Evolutionary conservation across 2,113 vertebrate species (phyloP), one percentile per base, ranked within the genome.

Genomic region (Siphamia tubifer): DNA sequence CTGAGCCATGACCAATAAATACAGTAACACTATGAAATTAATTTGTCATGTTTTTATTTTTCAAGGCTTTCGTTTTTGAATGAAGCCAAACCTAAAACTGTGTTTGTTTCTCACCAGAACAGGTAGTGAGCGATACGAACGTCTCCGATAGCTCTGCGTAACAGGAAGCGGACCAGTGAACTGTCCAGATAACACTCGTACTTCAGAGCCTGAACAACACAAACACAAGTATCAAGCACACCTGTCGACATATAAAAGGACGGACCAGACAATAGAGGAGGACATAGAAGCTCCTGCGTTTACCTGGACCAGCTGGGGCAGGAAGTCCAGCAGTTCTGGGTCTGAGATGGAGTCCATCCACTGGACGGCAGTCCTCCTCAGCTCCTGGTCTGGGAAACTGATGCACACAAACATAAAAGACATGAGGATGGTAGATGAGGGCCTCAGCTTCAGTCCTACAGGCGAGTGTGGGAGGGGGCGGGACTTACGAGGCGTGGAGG

Each of bases 171-270:
- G 55, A 98, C 95, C 82, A 99, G 83, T 0, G 96, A 95, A 25
- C 96, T 99, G 91, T 99, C 98, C 88, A 99, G 92, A 90, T 99
- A 99, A 72, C 98, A 99, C 82, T 99, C 98, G 0, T 98, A 97
- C 90, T 99, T 99, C 54, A 99, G 84, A 2, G 98, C 97, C 98
- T 98, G 74, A 6, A 10, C 56, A 40, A 55, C 16, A 68, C 5
- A 20, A 16, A 30, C 6, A 15, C 10, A 31, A 17, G n/a, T n/a
- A n/a, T 15, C 31, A 24, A 21, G 30, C 21, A 6, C 6, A 38
- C 12, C 15, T 4, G n/a, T n/a, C n/a, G n/a, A n/a, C n/a, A 38
- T 7, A 27, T 21, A 43, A 3, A 43, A 3, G 19, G 4, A 10
- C 39, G 21, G 8, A 19, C 8, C 16, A 11, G 39, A 8, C 4